Evolutionary conservation across 2,113 vertebrate genomes (phyloP), one percentile per base, ranked within the genome.

Genomic region (Bos javanicus): DNA sequence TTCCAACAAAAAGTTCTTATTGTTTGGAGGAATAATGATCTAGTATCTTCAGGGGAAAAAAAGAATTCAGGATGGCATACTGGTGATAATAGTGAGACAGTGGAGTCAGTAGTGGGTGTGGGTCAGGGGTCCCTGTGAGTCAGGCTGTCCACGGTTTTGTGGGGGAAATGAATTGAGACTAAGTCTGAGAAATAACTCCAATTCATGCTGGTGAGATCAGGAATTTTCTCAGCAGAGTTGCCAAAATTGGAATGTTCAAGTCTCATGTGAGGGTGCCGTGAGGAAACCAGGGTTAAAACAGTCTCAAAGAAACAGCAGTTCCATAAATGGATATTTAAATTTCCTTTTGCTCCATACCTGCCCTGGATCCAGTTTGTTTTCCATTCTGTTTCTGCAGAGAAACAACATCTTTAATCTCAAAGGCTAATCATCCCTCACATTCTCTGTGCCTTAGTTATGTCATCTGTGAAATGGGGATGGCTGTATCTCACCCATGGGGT

Each of bases 191-290:
- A 81, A 87, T 52, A 46, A 57, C 43, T 86, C n/a, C 0, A 21
- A 30, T 50, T 67, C 33, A 9, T 74, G 52, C 12, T 14, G 28
- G 26, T 21, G 17, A 81, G 50, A 60, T 28, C 30, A 90, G 2
- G 30, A 57, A 67, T 56, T 52, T 16, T n/a, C 64, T 87, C 50
- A 43, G 43, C 80, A 33, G 14, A 46, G 43, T 11, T 87, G 30
- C n/a, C 16, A 39, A 74, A 62, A 14, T 17, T 54, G 17, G 30
- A 91, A 87, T 11, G 2, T 60, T 60, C 23, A 28, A 54, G 36
- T 4, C 21, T 54, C 60, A 14, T 0, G 0, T 60, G 52, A 74
- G 9, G 14, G 21, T 10, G 39, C 80, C 8, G 0, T 7, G 30
- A 89, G 36, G 33, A 57, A 10, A 82, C 0, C 2, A 8, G 15